Conservation (phyloP, 92 coral and sea anemone species). For the Zoanthus sansibaricus region DNA sequence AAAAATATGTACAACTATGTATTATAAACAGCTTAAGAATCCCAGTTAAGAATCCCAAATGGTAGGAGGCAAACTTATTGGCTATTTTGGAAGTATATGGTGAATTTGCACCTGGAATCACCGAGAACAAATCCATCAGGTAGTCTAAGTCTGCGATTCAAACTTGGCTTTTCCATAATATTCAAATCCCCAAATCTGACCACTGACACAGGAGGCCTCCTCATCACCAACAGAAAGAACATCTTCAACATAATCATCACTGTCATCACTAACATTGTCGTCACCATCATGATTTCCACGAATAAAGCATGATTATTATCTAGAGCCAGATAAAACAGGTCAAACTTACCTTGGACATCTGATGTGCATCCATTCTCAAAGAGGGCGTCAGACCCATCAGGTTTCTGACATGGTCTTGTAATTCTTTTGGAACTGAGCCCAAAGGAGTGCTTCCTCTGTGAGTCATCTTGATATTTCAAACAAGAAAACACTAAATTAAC, state of each 20-base stretch:
- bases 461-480: constrained; percentile 68
- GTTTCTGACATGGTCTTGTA: constrained; percentile 87
- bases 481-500: neutral
- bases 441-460: constrained; percentile 73
- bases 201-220: too few species aligned
- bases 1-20: too few species aligned
- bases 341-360: constrained; percentile 88
- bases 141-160: too few species aligned
- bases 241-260: neutral
- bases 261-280: neutral
- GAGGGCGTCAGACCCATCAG: constrained; percentile 86
- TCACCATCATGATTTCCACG: neutral
- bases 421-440: constrained; percentile 84
- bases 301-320: neutral
- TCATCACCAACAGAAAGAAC: neutral
- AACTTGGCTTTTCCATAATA: too few species aligned
- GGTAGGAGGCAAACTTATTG: too few species aligned
- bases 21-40: too few species aligned
- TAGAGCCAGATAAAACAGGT: neutral
- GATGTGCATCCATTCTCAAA: constrained; percentile 89
- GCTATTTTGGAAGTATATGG: too few species aligned
- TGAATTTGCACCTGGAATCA: too few species aligned
- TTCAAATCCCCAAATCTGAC: neutral
- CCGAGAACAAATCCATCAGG: neutral
- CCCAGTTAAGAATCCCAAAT: too few species aligned